Evolutionary conservation across 2,797 vertebrate genomes (phyloP).

Genomic region (Crocodylus rhombifer): DNA sequence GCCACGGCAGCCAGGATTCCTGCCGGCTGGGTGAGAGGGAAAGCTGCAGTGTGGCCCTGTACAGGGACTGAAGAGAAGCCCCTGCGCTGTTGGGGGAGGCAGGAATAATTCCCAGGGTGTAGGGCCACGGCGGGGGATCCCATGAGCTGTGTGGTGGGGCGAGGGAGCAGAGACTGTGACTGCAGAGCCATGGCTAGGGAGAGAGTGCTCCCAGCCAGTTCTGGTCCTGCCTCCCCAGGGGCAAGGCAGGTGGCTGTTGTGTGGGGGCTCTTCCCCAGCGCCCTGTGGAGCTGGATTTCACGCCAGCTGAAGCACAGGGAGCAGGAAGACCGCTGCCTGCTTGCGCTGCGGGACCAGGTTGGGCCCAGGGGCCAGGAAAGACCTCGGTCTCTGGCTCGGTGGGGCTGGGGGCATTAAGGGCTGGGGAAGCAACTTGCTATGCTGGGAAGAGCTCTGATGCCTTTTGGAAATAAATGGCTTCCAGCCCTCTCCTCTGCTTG

Average conservation of each 20-base stretch:
- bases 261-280: background rate
- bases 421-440: background rate
- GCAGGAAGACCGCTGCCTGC: background rate
- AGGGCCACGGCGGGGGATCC: no score
- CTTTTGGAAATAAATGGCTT: background rate
- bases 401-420: background rate
- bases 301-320: background rate
- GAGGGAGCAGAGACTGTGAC: background rate
- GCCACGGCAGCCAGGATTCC: no score
- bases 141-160: background rate
- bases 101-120: no score
- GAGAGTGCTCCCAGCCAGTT: background rate
- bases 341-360: constrained; percentile 21
- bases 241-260: background rate
- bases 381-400: background rate
- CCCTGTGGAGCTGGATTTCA: background rate
- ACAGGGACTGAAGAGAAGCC: background rate
- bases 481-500: background rate
- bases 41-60: background rate
- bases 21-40: no score
- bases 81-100: background rate
- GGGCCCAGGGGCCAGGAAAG: background rate
- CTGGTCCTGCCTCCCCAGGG: background rate
- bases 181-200: background rate
- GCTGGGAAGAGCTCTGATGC: background rate